Conservation (phyloP, 2,113 vertebrate genomes). For the Astur gentilis region DNA sequence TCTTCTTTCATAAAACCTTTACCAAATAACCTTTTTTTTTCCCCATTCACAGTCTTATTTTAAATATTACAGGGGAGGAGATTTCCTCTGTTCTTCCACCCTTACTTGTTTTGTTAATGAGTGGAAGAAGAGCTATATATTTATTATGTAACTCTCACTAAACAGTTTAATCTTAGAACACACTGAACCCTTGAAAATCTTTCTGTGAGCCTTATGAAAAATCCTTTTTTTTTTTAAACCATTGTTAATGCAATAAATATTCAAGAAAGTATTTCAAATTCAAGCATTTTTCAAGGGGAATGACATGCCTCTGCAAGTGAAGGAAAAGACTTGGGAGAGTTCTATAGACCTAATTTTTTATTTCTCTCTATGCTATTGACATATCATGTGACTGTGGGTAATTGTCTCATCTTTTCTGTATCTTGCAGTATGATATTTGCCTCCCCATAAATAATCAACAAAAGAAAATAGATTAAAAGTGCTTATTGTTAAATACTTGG, state of each 20-base stretch:
- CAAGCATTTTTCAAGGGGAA: neutral
- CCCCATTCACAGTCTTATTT: neutral
- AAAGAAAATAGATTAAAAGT: neutral
- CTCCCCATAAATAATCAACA: neutral
- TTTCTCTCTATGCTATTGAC: neutral
- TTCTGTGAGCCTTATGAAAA: neutral
- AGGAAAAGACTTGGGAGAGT: neutral
- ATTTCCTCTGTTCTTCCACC: neutral
- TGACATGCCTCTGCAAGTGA: neutral
- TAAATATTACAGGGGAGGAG: neutral
- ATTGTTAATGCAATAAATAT: neutral
- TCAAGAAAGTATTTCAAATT: neutral
- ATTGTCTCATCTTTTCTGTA: neutral
- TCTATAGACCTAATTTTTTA: neutral
- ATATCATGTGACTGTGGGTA: neutral
- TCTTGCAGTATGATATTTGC: neutral
- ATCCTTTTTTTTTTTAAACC: fast-evolving
- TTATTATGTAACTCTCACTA: neutral
- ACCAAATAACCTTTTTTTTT: neutral
- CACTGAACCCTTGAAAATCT: neutral
- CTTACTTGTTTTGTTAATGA: neutral
- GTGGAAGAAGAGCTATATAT: neutral
- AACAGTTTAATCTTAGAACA: neutral
- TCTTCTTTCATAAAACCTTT: neutral
- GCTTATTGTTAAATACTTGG: neutral